A percentile compares a stretch with the other conserved stretches of the same genome.
phyloP scores from a whole-genome alignment of 1,140 invertebrate genomes.

The Drosophila arawakana region DNA sequence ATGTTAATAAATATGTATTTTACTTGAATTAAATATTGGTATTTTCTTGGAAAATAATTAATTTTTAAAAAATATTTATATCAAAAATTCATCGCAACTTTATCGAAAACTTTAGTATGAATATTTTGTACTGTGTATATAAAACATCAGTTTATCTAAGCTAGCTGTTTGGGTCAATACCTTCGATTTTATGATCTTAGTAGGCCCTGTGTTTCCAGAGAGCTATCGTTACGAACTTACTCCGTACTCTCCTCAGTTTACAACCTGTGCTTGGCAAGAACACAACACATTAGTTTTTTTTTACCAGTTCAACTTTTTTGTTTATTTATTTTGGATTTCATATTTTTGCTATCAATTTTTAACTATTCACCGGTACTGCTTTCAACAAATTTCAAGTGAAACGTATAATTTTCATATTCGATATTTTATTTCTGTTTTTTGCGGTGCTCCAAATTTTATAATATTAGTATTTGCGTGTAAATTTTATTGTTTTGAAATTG shows the following conservation, averaged over 20 bases:
- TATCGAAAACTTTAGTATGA: neutral
- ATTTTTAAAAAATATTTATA: too few relatives aligned
- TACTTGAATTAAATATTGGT: too few relatives aligned
- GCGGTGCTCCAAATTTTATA: slow-evolving; percentile 3
- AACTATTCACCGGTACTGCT: too few relatives aligned
- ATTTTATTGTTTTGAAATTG: neutral
- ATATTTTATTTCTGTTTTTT: neutral
- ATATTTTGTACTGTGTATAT: neutral
- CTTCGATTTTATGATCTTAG: neutral
- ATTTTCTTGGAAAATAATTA: too few relatives aligned
- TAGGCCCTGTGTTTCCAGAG: neutral
- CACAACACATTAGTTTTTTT: neutral
- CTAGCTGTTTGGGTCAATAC: too few relatives aligned
- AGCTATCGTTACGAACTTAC: neutral
- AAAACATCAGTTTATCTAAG: too few relatives aligned
- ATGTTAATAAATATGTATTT: too few relatives aligned
- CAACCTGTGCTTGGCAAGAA: neutral
- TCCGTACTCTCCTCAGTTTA: neutral
- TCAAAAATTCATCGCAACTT: too few relatives aligned
- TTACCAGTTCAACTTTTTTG: neutral
- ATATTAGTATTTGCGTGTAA: neutral
- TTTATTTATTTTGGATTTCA: slow-evolving; percentile 2
- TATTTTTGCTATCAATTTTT: neutral
- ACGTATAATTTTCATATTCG: too few relatives aligned
- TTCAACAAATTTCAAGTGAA: neutral